Evolutionary conservation across 2,797 vertebrate genomes (phyloP).

Genomic region (Xenops minutus): DNA sequence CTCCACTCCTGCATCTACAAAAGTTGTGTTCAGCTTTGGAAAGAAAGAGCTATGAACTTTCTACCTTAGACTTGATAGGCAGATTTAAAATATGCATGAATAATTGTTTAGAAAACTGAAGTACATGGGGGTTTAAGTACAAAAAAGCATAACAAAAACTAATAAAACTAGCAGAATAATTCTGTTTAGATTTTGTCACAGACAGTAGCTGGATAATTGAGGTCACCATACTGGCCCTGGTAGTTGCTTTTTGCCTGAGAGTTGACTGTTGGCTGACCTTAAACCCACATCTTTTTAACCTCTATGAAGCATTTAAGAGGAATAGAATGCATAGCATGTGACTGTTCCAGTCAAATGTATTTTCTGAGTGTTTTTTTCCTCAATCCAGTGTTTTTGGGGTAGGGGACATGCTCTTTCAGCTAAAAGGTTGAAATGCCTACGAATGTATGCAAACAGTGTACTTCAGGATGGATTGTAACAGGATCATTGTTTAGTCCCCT

Average conservation of each 20-base stretch:
- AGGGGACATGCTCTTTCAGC: not conserved
- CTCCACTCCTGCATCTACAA: not conserved
- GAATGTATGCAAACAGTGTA: not conserved
- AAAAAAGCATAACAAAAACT: not conserved
- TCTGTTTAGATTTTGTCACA: no score
- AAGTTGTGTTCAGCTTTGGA: not conserved
- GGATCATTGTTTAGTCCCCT: not conserved
- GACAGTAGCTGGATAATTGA: not conserved
- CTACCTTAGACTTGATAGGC: not conserved
- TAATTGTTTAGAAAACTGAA: not conserved
- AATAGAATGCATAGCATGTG: no score
- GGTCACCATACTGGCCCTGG: not conserved
- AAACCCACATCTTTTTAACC: not conserved
- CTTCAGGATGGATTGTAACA: not conserved
- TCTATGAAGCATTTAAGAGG: not conserved
- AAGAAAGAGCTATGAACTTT: not conserved
- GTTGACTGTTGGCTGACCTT: not conserved
- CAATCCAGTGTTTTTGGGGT: not conserved
- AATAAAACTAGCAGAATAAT: not conserved
- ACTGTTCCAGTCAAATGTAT: not conserved
- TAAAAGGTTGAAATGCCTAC: not conserved
- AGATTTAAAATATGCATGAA: not conserved
- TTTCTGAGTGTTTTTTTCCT: not conserved
- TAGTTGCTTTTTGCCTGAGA: not conserved
- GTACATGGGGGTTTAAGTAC: not conserved